Conservation (phyloP, 2,797 vertebrate genomes). For the Falco rusticolus region DNA sequence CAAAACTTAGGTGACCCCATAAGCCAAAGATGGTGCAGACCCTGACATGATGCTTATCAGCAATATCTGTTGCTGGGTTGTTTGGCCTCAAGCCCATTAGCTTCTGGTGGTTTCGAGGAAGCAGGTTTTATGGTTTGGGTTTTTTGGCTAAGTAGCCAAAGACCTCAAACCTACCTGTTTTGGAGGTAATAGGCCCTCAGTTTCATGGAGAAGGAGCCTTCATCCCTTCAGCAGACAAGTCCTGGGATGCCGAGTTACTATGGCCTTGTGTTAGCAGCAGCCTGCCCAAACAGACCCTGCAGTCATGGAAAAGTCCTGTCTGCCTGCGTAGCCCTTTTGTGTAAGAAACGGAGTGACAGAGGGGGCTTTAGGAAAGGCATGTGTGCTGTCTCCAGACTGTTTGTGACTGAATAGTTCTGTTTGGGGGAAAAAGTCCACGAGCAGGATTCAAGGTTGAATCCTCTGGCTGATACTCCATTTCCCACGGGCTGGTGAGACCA, state of each 20-base stretch:
- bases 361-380: background rate
- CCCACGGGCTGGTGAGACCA: background rate
- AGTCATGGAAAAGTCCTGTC: background rate
- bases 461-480: background rate
- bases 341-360: background rate
- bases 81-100: background rate
- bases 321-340: background rate
- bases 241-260: background rate
- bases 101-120: background rate
- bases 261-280: background rate
- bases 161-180: background rate
- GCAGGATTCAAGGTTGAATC: background rate
- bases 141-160: background rate
- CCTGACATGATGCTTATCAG: background rate
- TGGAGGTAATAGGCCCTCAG: background rate
- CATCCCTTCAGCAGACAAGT: background rate
- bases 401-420: background rate
- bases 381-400: background rate
- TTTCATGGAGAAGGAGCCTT: background rate
- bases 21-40: background rate
- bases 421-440: background rate
- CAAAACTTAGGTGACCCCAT: background rate
- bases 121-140: rapidly evolving
- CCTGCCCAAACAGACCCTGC: background rate
- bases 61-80: background rate